Evolutionary conservation across 1,140 invertebrate genomes (phyloP).

Genomic region (Zaprionus camerounensis): DNA sequence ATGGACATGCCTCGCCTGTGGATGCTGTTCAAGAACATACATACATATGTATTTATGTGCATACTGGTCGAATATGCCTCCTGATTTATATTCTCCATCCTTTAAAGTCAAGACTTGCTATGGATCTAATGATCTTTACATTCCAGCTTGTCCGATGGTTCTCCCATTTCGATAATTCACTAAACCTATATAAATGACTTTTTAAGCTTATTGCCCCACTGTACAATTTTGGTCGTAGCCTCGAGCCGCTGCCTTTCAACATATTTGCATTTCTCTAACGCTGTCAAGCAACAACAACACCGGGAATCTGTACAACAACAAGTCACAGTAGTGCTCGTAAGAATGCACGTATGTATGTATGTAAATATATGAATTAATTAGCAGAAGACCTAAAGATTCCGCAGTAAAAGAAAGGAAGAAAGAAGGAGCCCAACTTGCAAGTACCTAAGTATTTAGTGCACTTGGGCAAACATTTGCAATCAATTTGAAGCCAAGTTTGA

Average conservation of each 20-base stretch:
- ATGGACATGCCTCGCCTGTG: too few species aligned
- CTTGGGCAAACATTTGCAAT: conserved; percentile 71
- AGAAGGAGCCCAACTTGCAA: background rate
- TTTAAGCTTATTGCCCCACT: background rate
- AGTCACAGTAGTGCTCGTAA: conserved; percentile 48
- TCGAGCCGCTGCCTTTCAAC: conserved; percentile 11
- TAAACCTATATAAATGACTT: background rate
- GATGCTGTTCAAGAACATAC: too few species aligned
- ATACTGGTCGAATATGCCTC: too few species aligned
- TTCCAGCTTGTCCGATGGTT: too few species aligned
- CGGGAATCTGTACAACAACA: conserved; percentile 48
- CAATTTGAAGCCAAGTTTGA: conserved; percentile 53
- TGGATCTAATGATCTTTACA: too few species aligned
- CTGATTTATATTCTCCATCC: too few species aligned
- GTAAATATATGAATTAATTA: conserved; percentile 70
- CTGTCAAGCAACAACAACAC: conserved; percentile 32
- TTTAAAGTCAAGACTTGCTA: too few species aligned
- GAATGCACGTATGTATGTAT: background rate
- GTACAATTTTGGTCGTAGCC: conserved; percentile 1
- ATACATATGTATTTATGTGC: too few species aligned
- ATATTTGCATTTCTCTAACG: conserved; percentile 65
- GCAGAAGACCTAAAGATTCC: conserved; percentile 1
- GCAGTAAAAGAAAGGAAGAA: background rate
- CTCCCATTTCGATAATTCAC: background rate
- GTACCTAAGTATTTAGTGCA: conserved; percentile 29